These are phyloP conservation scores for Porites evermanni DNA, from an alignment of 92 coral and sea anemone genomes.

Conservation along the genomic window DNA sequence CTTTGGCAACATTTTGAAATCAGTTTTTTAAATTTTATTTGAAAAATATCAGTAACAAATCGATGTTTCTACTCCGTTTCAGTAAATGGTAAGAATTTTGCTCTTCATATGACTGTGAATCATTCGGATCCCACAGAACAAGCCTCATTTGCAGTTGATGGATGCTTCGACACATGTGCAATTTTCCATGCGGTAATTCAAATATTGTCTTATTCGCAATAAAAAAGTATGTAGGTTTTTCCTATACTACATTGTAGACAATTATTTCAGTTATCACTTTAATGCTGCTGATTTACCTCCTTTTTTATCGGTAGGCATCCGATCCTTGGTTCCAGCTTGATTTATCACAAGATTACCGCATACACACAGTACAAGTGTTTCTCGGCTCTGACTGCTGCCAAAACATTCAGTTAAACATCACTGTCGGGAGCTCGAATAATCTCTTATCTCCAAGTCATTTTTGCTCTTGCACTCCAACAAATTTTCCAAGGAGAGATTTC, in stretches of 20 bases:
- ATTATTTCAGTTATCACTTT: background rate
- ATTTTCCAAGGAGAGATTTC: conserved; percentile 10
- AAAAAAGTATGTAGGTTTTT: background rate
- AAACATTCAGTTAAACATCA: background rate
- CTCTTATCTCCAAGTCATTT: background rate
- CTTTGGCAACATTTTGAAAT: too few species aligned
- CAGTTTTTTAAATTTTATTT: too few species aligned
- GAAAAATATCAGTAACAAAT: too few species aligned
- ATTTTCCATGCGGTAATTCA: conserved; percentile 26
- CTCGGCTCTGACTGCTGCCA: conserved; percentile 1
- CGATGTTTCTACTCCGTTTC: background rate
- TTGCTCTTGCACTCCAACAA: background rate
- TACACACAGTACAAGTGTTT: conserved; percentile 23
- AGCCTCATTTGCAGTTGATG: conserved; percentile 46
- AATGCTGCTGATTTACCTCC: too few species aligned
- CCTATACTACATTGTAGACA: too few species aligned
- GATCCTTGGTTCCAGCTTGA: conserved; percentile 19
- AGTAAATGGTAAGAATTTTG: conserved; percentile 11
- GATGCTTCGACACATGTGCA: conserved; percentile 34
- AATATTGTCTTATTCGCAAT: background rate
- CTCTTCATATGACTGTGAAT: background rate
- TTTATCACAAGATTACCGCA: background rate
- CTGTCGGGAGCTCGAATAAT: background rate
- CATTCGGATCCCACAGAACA: conserved; percentile 2
- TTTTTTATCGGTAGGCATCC: background rate